A percentile compares a stretch with the other conserved stretches of the same genome.
Evolutionary conservation across 2,888 invertebrate species (phyloP).

Genomic region (Cactoblastis cactorum): DNA sequence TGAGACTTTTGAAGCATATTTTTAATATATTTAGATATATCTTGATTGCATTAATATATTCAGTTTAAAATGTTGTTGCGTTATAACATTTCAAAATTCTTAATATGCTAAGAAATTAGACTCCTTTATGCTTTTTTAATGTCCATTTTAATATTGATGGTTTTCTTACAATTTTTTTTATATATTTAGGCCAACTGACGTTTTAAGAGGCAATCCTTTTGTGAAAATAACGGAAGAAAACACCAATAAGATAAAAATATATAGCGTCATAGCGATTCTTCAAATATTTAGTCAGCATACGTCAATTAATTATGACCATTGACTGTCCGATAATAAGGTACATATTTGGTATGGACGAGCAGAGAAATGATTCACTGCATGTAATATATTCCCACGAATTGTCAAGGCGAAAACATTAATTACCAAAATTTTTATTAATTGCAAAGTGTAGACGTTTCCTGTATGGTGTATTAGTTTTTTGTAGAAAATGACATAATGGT

Average conservation of each 20-base stretch:
- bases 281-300: background rate
- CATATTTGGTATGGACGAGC: background rate
- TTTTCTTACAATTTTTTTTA: too few species aligned
- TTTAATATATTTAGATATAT: too few species aligned
- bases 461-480: background rate
- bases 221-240: background rate
- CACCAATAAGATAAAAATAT: background rate
- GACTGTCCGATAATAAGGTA: background rate
- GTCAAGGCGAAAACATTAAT: conserved; percentile 11
- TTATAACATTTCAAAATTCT: too few species aligned
- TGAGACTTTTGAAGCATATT: too few species aligned
- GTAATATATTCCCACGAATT: conserved; percentile 6
- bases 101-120: too few species aligned
- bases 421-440: conserved; percentile 8
- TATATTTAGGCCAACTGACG: background rate
- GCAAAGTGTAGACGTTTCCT: conserved; percentile 1
- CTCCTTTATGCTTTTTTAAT: too few species aligned
- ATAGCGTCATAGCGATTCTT: background rate
- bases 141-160: too few species aligned
- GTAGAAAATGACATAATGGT: too few species aligned
- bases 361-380: conserved; percentile 6
- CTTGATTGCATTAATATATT: too few species aligned
- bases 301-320: conserved; percentile 6
- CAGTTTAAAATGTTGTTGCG: too few species aligned
- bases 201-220: too few species aligned